Conservation (phyloP, 2,797 vertebrate species). For the Harpagifer antarcticus region DNA sequence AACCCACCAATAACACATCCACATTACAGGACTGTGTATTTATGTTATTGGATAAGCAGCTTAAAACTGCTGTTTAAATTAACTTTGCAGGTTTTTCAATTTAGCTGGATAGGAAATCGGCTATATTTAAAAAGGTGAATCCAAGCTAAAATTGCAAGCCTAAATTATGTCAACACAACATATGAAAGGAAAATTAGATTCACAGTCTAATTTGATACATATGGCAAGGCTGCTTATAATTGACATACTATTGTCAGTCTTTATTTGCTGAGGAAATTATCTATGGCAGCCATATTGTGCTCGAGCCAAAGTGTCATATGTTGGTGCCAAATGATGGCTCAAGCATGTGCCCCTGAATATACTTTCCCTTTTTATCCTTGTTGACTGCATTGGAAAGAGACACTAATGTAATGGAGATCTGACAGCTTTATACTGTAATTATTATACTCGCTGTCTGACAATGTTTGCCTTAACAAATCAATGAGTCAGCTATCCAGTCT, state of each 20-base stretch:
- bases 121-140: slow-evolving; percentile 18
- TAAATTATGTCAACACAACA: background rate
- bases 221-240: background rate
- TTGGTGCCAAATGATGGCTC: slow-evolving; percentile 30
- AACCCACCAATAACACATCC: slow-evolving; percentile 3
- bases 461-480: background rate
- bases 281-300: slow-evolving; percentile 23
- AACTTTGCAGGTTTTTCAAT: background rate
- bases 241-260: slow-evolving; percentile 16
- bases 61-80: slow-evolving; percentile 1
- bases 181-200: slow-evolving; percentile 17
- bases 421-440: background rate
- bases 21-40: background rate
- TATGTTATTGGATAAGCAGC: slow-evolving; percentile 17
- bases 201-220: background rate
- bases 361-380: slow-evolving; percentile 7
- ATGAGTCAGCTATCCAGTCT: background rate
- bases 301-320: slow-evolving; percentile 31
- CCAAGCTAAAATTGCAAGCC: background rate
- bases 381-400: background rate
- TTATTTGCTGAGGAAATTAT: slow-evolving; percentile 14
- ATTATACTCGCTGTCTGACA: background rate
- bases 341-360: slow-evolving; percentile 14
- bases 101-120: background rate
- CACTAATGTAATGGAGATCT: background rate